phyloP scores from a whole-genome alignment of 2,888 invertebrate genomes.

The Drosophila lutescens region DNA sequence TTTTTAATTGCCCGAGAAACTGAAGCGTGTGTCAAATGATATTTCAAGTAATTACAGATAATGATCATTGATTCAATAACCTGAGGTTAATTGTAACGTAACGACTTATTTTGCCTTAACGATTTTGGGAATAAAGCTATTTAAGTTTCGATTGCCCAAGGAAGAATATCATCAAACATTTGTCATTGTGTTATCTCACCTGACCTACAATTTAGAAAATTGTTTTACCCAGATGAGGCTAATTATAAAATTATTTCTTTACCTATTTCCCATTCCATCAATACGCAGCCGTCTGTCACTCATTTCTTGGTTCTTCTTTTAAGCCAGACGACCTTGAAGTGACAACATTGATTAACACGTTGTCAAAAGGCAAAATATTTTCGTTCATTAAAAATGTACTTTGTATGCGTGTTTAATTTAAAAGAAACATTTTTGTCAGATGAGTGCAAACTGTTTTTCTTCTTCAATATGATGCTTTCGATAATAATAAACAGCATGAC shows the following conservation, averaged over 20 bases:
- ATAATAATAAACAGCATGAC: constrained; percentile 7
- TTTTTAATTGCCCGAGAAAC: constrained; percentile 54
- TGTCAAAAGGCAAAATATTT: constrained; percentile 53
- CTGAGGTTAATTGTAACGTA: constrained; percentile 11
- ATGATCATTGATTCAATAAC: constrained; percentile 16
- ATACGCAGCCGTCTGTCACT: constrained; percentile 18
- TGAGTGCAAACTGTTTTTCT: not conserved
- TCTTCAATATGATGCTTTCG: not conserved
- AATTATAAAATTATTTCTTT: constrained; percentile 13
- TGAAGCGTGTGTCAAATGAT: constrained; percentile 26
- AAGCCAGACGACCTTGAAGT: constrained; percentile 58
- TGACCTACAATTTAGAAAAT: not conserved
- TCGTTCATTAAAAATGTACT: constrained; percentile 12
- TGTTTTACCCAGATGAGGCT: not conserved
- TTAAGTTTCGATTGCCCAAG: not conserved
- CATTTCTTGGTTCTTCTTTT: constrained; percentile 7
- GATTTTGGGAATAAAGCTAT: too few relatives aligned
- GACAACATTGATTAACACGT: constrained; percentile 62
- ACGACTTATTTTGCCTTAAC: constrained; percentile 9
- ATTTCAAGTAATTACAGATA: constrained; percentile 17
- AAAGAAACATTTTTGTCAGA: constrained; percentile 7
- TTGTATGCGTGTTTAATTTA: constrained; percentile 17
- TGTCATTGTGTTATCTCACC: not conserved
- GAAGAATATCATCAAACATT: not conserved
- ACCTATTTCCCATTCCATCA: constrained; percentile 20